Evolutionary conservation across 2,113 vertebrate species (phyloP).

Genomic region (Proteles cristata): DNA sequence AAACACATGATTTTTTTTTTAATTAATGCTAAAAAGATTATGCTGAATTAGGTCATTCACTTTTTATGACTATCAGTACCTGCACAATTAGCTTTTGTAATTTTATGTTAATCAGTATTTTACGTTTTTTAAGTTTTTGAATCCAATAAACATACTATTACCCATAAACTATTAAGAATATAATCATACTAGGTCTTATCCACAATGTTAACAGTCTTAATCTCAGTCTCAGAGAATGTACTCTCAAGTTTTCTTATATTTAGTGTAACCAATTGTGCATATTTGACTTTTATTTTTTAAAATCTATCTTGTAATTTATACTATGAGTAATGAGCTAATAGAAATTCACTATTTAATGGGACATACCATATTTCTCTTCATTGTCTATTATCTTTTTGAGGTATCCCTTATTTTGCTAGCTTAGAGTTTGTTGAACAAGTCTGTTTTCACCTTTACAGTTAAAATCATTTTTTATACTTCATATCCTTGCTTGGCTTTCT

Average conservation of each 20-base stretch:
- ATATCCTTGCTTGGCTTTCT: background rate
- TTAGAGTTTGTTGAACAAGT: slow-evolving; percentile 27
- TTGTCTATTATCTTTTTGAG: slow-evolving; percentile 8
- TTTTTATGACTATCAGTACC: slow-evolving; percentile 15
- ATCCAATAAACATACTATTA: background rate
- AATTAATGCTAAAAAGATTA: background rate
- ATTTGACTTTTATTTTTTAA: slow-evolving; percentile 27
- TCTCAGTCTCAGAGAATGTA: background rate
- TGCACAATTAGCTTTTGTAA: slow-evolving; percentile 34
- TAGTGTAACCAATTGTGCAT: background rate
- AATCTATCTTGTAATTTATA: slow-evolving; percentile 48
- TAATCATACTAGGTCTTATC: background rate
- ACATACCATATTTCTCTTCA: background rate
- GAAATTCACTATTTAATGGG: background rate
- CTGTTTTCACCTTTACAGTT: background rate
- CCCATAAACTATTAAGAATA: background rate
- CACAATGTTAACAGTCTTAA: background rate
- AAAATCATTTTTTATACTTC: background rate
- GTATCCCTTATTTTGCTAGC: background rate
- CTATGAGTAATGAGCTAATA: slow-evolving; percentile 16
- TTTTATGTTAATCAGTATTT: background rate
- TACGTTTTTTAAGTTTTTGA: slow-evolving; percentile 2
- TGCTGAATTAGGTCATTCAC: slow-evolving; percentile 10
- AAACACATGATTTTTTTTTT: background rate
- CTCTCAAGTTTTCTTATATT: slow-evolving; percentile 41